Base-by-base conservation (phyloP, 2,797 vertebrate genomes). In the Xiphophorus birchmanni region DNA sequence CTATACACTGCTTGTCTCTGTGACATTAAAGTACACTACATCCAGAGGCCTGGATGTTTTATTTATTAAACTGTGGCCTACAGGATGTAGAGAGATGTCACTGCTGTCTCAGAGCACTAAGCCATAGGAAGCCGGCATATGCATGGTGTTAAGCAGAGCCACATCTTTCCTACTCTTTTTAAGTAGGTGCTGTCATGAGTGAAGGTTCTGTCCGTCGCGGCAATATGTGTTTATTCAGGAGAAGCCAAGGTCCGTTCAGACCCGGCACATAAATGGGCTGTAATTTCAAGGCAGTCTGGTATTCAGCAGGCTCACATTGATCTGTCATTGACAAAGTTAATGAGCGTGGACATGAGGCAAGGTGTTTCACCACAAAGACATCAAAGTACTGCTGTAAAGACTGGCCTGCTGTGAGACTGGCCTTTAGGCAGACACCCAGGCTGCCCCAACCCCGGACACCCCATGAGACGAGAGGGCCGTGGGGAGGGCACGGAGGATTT, bases 291-390 rank as follows among this genome's bases (percentile, higher is more conserved):
- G 82, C 86, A 73, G 84, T 2, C n/a, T 80, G 12, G 80, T 72
- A 5, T 92, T 90, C 83, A 84, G 83, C 84, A 73, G 82, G 65
- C 87, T 89, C 84, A 87, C 90, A 93, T 93, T 94, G 94, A 94
- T 94, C 92, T 80, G 90, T 93, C 93, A 94, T 91, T 93, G 94
- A 93, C 86, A 83, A 88, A 94, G 93, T 94, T 95, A 94, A 94
- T 91, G 94, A 94, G 94, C 90, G 83, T 92, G 91, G 93, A 94
- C 93, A 82, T 91, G 90, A 94, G 91, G 91, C 90, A 81, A 78
- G 54, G 75, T 91, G 90, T 82, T 91, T 83, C 74, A 13, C 86
- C 91, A 94, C 94, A 95, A 95, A 94, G 93, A 94, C 93, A 91
- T 95, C 94, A 95, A 95, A 94, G 94, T 83, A 86, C 80, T 7